Percentiles rank a stretch among this genome's conserved stretches.
Evolutionary conservation across 2,113 vertebrate genomes (phyloP).

Genomic region (Plecturocebus donacophilus): DNA sequence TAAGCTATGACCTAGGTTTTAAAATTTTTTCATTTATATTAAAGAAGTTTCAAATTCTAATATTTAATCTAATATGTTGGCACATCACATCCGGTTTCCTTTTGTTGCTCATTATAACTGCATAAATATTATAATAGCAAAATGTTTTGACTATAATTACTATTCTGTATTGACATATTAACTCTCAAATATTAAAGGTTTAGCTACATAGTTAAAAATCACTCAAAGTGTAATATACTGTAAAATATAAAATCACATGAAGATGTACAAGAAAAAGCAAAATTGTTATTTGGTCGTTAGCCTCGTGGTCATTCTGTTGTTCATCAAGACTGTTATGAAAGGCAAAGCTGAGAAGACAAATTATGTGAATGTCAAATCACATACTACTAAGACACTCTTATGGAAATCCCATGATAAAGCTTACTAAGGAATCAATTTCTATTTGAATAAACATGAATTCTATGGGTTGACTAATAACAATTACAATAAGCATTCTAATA

Average conservation of each 20-base stretch:
- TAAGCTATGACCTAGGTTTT: not conserved
- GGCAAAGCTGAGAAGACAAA: too few relatives aligned
- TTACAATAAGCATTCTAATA: not conserved
- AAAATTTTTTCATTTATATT: not conserved
- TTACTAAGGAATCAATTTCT: not conserved
- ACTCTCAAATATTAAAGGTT: not conserved
- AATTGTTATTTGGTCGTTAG: not conserved
- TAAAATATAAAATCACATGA: not conserved
- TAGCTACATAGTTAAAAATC: not conserved
- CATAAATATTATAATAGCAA: not conserved
- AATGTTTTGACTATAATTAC: not conserved
- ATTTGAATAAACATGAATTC: not conserved
- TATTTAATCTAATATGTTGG: not conserved
- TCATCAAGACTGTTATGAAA: not conserved
- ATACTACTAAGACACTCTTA: not conserved
- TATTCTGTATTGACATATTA: not conserved
- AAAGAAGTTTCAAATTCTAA: not conserved
- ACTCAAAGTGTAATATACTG: not conserved
- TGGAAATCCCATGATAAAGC: not conserved
- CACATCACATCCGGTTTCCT: not conserved
- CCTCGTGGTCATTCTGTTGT: not conserved
- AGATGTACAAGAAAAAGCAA: not conserved
- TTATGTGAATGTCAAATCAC: rapidly evolving
- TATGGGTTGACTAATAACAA: not conserved
- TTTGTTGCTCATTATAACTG: not conserved